Evolutionary conservation across 2,797 vertebrate genomes (phyloP).

Genomic region (Gobionotothen gibberifrons): DNA sequence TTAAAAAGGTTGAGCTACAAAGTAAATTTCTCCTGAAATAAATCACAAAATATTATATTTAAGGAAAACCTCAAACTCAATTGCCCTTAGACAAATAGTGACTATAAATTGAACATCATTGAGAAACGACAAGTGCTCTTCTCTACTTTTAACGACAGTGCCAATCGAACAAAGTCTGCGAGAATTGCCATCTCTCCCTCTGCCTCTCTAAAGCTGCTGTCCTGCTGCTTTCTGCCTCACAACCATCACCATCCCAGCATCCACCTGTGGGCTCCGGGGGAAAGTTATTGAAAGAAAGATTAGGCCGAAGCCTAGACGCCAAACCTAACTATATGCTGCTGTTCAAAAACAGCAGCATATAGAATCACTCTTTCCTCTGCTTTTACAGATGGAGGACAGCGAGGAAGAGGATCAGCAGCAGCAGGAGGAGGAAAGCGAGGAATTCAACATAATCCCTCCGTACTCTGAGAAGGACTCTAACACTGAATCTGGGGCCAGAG

Average conservation of each 20-base stretch:
- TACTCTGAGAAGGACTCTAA: slow-evolving; percentile 84
- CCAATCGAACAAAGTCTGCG: slow-evolving; percentile 7
- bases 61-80: slow-evolving; percentile 1
- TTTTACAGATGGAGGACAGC: slow-evolving; percentile 80
- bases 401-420: slow-evolving; percentile 71
- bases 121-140: background rate
- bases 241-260: too few species aligned
- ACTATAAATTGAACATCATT: too few species aligned
- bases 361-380: slow-evolving; percentile 47
- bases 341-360: too few species aligned
- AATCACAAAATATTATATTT: background rate
- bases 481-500: slow-evolving; percentile 75
- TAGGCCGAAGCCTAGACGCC: too few species aligned
- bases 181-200: too few species aligned
- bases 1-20: slow-evolving; percentile 9
- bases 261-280: too few species aligned
- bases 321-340: too few species aligned
- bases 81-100: background rate
- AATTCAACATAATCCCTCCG: slow-evolving; percentile 83
- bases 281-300: too few species aligned
- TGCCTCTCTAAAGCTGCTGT: too few species aligned
- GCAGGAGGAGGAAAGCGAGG: slow-evolving; percentile 67
- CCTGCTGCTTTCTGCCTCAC: too few species aligned
- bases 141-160: slow-evolving; percentile 14
- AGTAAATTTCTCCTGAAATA: background rate